A percentile compares a stretch with the other conserved stretches of the same genome.
These are phyloP conservation scores for Tachina fera DNA, from an alignment of 2,888 invertebrate genomes.

Conservation along the genomic window DNA sequence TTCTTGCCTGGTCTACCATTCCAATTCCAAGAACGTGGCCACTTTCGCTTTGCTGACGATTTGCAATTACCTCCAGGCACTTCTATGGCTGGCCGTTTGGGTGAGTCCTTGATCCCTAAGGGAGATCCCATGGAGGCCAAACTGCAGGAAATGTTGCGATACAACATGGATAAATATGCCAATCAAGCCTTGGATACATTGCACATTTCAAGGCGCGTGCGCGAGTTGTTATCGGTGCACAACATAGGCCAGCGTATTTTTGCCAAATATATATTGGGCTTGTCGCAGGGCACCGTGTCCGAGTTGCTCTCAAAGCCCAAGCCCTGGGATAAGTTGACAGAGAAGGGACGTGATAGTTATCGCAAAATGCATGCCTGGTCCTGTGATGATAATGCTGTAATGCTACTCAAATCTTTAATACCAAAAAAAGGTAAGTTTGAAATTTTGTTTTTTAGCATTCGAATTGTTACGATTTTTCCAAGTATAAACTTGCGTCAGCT, in stretches of 20 bases:
- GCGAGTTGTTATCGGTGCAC: constrained; percentile 97
- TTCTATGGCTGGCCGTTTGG: constrained; percentile 91
- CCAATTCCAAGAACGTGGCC: constrained; percentile 89
- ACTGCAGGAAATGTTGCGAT: constrained; percentile 95
- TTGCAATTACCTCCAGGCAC: constrained; percentile 89
- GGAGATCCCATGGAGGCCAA: constrained; percentile 97
- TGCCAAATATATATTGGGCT: constrained; percentile 98
- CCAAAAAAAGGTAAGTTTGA: constrained; percentile 95
- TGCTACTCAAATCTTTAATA: constrained; percentile 98
- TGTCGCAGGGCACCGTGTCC: constrained; percentile 98
- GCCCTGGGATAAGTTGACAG: constrained; percentile 99
- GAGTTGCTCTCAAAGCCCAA: constrained; percentile 99
- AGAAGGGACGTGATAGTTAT: constrained; percentile 99
- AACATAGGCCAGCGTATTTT: constrained; percentile 99
- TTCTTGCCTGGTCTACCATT: constrained; percentile 85
- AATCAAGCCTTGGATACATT: constrained; percentile 97
- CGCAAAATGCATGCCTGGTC: constrained; percentile 99
- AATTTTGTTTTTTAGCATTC: constrained; percentile 8
- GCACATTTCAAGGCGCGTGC: constrained; percentile 95
- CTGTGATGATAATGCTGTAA: constrained; percentile 97
- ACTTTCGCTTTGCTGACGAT: constrained; percentile 93
- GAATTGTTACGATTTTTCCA: not conserved
- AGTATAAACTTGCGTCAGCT: not conserved
- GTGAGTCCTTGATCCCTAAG: constrained; percentile 95
- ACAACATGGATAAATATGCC: constrained; percentile 98